A percentile compares a stretch with the other conserved stretches of the same genome.
Conservation (phyloP, 30 jellyfish, hydroid and myxozoan genomes). For the Aurelia sp. region DNA sequence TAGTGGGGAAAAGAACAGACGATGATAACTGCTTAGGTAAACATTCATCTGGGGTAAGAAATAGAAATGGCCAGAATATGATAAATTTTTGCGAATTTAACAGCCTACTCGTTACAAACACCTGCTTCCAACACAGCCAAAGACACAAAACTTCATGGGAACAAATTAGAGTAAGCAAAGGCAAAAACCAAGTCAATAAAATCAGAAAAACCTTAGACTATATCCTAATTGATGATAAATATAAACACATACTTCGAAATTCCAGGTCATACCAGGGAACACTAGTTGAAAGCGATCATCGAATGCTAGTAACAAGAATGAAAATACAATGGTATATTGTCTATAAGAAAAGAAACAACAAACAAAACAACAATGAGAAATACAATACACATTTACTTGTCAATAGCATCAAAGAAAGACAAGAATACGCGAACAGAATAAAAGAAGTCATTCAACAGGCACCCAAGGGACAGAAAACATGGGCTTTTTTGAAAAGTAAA, state of each 20-base stretch:
- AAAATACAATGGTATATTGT: conserved; percentile 31
- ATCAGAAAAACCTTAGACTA: conserved; percentile 28
- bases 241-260: conserved; percentile 26
- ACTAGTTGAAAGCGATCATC: conserved; percentile 41
- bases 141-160: too few relatives aligned
- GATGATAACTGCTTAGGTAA: conserved; percentile 23
- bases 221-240: too few relatives aligned
- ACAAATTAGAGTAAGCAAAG: conserved; percentile 16
- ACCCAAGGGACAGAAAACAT: conserved; percentile 45
- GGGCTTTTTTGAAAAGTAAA: conserved; percentile 40
- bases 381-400: conserved; percentile 42
- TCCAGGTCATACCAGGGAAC: conserved; percentile 46
- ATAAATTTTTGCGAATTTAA: conserved; percentile 28
- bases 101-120: conserved; percentile 38
- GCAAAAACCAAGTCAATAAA: conserved; percentile 35
- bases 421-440: conserved; percentile 44
- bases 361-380: conserved; percentile 36
- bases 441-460: conserved; percentile 40
- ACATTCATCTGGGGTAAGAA: conserved; percentile 37
- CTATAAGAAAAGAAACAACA: conserved; percentile 39
- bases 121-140: conserved; percentile 58
- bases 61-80: conserved; percentile 41
- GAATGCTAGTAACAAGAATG: conserved; percentile 31
- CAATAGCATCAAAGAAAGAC: conserved; percentile 31
- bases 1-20: conserved; percentile 42